phyloP scores from a whole-genome alignment of 2,888 invertebrate genomes.

The Pelosia muscerda region DNA sequence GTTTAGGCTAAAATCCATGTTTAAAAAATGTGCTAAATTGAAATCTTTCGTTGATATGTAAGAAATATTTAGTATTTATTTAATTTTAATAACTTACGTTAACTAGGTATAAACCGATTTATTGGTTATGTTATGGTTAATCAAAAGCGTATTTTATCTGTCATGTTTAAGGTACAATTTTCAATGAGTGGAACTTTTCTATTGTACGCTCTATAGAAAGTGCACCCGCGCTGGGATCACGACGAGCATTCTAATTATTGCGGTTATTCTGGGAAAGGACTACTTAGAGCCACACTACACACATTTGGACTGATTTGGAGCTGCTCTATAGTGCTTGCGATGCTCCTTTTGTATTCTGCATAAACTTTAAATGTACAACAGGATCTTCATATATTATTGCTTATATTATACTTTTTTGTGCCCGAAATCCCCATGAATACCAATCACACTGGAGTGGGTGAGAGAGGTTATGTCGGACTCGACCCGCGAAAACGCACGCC shows the following conservation, averaged over 20 bases:
- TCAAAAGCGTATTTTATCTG: conserved; percentile 46
- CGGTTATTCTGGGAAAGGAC: conserved; percentile 58
- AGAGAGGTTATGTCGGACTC: no score
- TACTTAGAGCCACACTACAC: conserved; percentile 22
- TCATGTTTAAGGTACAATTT: conserved; percentile 49
- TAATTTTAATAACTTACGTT: conserved; percentile 10
- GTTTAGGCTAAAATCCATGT: no score
- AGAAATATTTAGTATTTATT: neutral
- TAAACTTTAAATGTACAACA: neutral
- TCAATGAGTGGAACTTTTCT: conserved; percentile 44
- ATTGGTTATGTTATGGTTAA: conserved; percentile 26
- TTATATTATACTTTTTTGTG: no score
- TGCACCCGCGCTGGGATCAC: conserved; percentile 67
- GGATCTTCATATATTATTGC: neutral
- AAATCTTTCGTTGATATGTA: neutral
- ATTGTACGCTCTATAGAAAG: conserved; percentile 73
- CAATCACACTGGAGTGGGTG: no score
- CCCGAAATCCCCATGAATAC: no score
- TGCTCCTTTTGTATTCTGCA: conserved; percentile 23
- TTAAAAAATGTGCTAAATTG: neutral
- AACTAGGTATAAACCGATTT: conserved; percentile 44
- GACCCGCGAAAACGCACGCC: no score
- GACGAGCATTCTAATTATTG: conserved; percentile 70
- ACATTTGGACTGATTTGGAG: conserved; percentile 21
- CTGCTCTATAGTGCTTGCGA: conserved; percentile 19